A percentile compares a stretch with the other conserved stretches of the same genome.
Conservation (phyloP, 2,888 invertebrate genomes). For the Gisinianus flammeolus region DNA sequence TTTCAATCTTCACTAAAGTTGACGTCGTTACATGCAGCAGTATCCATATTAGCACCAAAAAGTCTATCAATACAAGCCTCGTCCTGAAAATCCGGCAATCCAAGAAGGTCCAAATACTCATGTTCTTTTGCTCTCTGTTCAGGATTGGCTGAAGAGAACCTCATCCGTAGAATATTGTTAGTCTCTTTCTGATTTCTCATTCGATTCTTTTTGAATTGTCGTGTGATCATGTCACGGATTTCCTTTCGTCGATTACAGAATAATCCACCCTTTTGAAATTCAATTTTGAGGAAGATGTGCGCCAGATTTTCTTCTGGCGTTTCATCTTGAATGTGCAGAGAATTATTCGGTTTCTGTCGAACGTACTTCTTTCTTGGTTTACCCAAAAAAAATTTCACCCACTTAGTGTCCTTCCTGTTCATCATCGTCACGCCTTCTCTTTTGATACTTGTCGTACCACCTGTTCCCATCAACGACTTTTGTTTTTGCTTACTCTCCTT, state of each 20-base stretch:
- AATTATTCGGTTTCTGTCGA: neutral
- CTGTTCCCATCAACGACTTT: no score
- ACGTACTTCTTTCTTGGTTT: neutral
- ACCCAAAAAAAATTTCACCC: conserved; percentile 2
- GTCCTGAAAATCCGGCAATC: neutral
- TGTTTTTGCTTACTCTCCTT: no score
- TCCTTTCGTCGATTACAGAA: neutral
- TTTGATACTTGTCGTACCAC: no score
- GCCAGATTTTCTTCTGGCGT: conserved; percentile 5
- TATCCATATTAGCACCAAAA: neutral
- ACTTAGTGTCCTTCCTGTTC: no score
- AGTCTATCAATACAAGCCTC: neutral
- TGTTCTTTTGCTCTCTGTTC: neutral
- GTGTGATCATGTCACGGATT: neutral
- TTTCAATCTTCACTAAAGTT: no score
- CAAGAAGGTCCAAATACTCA: neutral
- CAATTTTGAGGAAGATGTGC: neutral
- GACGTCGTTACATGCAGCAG: no score
- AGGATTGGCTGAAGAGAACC: neutral
- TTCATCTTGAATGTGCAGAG: neutral
- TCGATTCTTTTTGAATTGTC: neutral
- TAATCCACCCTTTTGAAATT: neutral
- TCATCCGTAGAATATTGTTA: neutral
- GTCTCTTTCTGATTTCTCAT: neutral
- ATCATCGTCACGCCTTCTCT: no score